These are phyloP conservation scores for Zygaena filipendulae DNA, from an alignment of 2,888 invertebrate species.

Conservation along the genomic window DNA sequence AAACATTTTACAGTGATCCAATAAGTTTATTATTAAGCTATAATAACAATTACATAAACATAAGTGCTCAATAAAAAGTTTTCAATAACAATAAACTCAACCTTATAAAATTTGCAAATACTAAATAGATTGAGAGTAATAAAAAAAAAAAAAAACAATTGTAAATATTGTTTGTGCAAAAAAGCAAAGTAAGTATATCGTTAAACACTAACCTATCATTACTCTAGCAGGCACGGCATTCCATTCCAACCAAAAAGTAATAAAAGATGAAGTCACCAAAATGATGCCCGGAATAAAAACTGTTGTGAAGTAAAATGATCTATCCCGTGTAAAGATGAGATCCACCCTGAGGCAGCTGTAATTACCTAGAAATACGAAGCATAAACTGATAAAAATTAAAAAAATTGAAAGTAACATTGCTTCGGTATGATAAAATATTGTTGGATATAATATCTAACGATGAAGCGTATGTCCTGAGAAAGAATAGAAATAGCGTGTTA, in stretches of 20 bases:
- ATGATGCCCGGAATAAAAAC: conserved; percentile 97
- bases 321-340: conserved; percentile 93
- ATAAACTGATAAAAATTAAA: conserved; percentile 40
- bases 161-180: too few species aligned
- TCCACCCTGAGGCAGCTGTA: conserved; percentile 96
- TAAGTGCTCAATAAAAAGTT: too few species aligned
- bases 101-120: too few species aligned
- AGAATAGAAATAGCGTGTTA: conserved; percentile 44
- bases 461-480: conserved; percentile 10
- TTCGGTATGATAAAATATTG: not conserved
- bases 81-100: too few species aligned
- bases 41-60: too few species aligned
- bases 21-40: too few species aligned
- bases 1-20: too few species aligned
- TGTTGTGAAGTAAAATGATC: conserved; percentile 97
- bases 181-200: not conserved
- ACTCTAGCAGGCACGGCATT: conserved; percentile 96
- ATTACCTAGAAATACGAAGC: conserved; percentile 80
- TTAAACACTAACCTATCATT: conserved; percentile 85
- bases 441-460: too few species aligned
- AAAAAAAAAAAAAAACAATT: too few species aligned
- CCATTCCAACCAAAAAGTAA: conserved; percentile 98
- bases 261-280: conserved; percentile 96
- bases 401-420: too few species aligned
- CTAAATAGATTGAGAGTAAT: too few species aligned